phyloP scores from a whole-genome alignment of 2,113 vertebrate genomes.

The Pseudopipra pipra region DNA sequence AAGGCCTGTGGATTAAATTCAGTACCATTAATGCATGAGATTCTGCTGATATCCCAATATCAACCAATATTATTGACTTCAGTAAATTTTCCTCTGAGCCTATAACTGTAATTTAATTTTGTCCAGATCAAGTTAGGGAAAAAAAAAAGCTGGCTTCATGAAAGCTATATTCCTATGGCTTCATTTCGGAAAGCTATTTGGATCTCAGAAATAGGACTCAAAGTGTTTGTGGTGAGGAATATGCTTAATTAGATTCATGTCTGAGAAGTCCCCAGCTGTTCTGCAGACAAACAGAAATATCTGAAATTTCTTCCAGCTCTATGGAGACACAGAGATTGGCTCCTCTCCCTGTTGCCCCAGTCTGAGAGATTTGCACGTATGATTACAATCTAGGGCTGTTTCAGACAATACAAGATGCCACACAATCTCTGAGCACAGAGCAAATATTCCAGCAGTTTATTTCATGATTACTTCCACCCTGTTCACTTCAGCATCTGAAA shows the following conservation, averaged over 20 bases:
- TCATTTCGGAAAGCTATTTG: conserved; percentile 52
- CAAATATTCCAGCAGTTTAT: neutral
- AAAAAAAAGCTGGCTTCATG: neutral
- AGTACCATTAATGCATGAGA: conserved; percentile 26
- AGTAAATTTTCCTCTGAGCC: conserved; percentile 22
- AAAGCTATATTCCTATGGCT: conserved; percentile 47
- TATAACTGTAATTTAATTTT: conserved; percentile 49
- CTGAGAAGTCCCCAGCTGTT: conserved; percentile 70
- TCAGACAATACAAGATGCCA: conserved; percentile 25
- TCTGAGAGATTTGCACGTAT: conserved; percentile 29
- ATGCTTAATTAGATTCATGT: conserved; percentile 72
- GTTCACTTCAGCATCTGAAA: neutral
- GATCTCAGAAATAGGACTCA: conserved; percentile 68
- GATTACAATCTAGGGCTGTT: conserved; percentile 46
- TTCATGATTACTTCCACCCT: neutral
- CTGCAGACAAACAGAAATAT: conserved; percentile 61
- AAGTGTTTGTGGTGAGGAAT: conserved; percentile 69
- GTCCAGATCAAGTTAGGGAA: neutral
- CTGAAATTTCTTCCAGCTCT: conserved; percentile 57
- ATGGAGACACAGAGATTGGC: conserved; percentile 11
- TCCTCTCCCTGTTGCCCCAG: neutral
- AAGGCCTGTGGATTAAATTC: neutral
- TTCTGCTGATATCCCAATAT: conserved; percentile 16
- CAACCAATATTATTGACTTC: conserved; percentile 65
- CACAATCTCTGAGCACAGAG: neutral